A percentile compares a stretch with the other conserved stretches of the same genome.
phyloP scores from a whole-genome alignment of 2,888 invertebrate species.

The Miltochrista miniata region DNA sequence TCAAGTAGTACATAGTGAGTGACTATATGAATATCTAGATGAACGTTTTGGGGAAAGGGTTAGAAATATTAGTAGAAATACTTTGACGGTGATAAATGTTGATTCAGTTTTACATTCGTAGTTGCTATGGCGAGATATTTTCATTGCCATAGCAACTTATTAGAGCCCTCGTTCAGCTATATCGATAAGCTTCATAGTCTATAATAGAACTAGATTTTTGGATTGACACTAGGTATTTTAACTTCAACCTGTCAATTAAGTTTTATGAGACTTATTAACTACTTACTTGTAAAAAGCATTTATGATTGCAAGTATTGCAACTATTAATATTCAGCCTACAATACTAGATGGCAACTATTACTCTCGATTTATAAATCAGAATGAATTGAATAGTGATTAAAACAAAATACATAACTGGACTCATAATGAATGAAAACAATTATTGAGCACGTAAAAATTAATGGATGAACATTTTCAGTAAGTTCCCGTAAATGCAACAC shows the following conservation, averaged over 20 bases:
- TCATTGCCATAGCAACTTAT: too few species aligned
- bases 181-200: too few species aligned
- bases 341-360: too few species aligned
- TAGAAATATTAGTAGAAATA: slow-evolving; percentile 2
- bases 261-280: background rate
- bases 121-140: too few species aligned
- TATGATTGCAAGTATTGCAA: background rate
- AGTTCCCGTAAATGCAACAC: slow-evolving; percentile 1
- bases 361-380: slow-evolving; percentile 37
- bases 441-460: slow-evolving; percentile 32
- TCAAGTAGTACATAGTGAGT: slow-evolving; percentile 24
- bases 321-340: slow-evolving; percentile 32
- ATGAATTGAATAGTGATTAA: slow-evolving; percentile 36
- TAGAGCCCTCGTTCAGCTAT: too few species aligned
- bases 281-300: background rate
- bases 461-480: slow-evolving; percentile 14
- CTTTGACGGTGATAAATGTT: background rate
- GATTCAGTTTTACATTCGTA: too few species aligned
- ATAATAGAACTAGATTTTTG: too few species aligned
- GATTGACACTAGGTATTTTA: too few species aligned
- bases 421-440: slow-evolving; percentile 27
- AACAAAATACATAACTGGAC: slow-evolving; percentile 38
- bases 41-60: background rate
- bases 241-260: background rate
- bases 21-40: slow-evolving; percentile 23